Evolutionary conservation across 2,797 vertebrate species (phyloP).

Genomic region (Falco naumanni): DNA sequence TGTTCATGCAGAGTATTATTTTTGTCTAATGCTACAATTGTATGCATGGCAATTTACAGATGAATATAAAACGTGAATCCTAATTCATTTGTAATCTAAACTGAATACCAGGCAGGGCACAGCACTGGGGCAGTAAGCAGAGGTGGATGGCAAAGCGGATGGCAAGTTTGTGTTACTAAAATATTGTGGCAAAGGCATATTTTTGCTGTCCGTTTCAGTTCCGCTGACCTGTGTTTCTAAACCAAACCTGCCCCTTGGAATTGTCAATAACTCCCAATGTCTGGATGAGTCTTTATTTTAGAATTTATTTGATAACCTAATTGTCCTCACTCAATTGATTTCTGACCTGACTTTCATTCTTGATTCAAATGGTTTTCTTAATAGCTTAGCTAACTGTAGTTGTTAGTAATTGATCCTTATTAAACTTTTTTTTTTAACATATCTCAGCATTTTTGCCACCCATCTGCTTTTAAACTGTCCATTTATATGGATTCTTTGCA

Average conservation of each 20-base stretch:
- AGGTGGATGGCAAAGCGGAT: not conserved
- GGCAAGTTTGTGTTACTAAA: not conserved
- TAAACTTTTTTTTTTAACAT: not conserved
- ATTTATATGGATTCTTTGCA: conserved; percentile 46
- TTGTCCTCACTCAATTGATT: conserved; percentile 25
- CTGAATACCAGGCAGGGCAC: not conserved
- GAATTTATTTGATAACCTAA: conserved; percentile 1
- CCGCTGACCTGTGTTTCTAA: not conserved
- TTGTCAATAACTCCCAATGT: not conserved
- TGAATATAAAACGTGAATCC: not conserved
- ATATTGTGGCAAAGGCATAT: not conserved
- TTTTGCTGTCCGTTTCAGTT: not conserved
- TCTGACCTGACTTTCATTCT: conserved; percentile 23
- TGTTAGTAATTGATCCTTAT: conserved; percentile 23
- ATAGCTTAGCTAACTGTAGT: conserved; percentile 23
- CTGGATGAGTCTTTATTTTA: not conserved
- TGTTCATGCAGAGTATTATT: not conserved
- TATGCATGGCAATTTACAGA: not conserved
- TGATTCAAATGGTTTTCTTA: conserved; percentile 24
- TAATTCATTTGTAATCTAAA: not conserved
- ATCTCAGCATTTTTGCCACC: conserved; percentile 42
- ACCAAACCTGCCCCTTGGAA: not conserved
- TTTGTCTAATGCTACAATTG: not conserved
- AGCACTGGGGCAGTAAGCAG: not conserved
- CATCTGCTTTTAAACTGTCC: conserved; percentile 59